A percentile compares a stretch with the other conserved stretches of the same genome.
phyloP scores from a whole-genome alignment of 2,888 invertebrate genomes.

The Pandemis heparana region DNA sequence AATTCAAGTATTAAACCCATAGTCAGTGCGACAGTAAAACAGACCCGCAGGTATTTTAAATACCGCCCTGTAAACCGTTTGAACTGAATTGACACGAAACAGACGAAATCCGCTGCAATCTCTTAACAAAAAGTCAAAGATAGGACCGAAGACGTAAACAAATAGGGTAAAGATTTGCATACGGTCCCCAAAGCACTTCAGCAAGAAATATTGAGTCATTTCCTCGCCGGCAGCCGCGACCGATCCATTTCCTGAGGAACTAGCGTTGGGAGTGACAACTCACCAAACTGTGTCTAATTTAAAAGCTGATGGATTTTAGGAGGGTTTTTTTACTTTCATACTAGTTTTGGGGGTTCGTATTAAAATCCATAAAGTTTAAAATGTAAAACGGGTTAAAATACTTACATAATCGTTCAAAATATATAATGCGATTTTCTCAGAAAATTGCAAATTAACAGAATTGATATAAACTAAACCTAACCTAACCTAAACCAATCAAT shows the following conservation, averaged over 20 bases:
- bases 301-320: background rate
- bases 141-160: constrained; percentile 15
- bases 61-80: background rate
- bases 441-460: no score
- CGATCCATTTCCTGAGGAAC: constrained; percentile 53
- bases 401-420: no score
- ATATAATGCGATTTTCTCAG: no score
- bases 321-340: background rate
- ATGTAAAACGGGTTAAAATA: no score
- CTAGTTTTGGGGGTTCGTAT: no score
- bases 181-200: constrained; percentile 3
- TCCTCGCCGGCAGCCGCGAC: constrained; percentile 46
- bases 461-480: no score
- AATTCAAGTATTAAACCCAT: no score
- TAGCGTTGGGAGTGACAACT: constrained; percentile 35
- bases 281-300: constrained; percentile 17
- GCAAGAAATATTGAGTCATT: constrained; percentile 56
- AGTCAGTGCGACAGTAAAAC: no score
- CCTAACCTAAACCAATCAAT: no score
- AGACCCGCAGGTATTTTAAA: no score
- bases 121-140: constrained; percentile 16
- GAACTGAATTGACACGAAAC: background rate
- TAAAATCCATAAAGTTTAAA: no score
- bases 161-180: constrained; percentile 20
- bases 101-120: constrained; percentile 4